A percentile compares a stretch with the other conserved stretches of the same genome.
These are phyloP conservation scores for Margarornis squamiger DNA, from an alignment of 2,797 vertebrate species.

Conservation along the genomic window DNA sequence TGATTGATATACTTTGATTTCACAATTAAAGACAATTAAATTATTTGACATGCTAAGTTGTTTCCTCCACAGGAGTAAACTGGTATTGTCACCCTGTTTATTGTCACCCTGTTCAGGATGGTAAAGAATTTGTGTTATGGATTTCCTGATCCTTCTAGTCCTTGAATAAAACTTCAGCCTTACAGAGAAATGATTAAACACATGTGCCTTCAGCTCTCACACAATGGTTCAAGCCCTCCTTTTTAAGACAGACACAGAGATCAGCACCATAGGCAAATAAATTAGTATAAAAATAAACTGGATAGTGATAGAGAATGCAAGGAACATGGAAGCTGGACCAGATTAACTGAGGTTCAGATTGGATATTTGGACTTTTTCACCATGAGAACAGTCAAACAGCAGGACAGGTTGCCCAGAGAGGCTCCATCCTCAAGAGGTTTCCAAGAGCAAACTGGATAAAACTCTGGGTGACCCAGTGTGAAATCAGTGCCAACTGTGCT, in stretches of 20 bases:
- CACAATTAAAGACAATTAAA: conserved; percentile 22
- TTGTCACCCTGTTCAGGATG: not conserved
- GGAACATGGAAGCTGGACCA: not conserved
- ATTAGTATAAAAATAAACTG: not conserved
- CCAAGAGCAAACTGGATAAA: not conserved
- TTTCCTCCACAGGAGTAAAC: not conserved
- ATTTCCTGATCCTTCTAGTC: not conserved
- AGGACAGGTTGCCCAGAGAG: not conserved
- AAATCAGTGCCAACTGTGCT: not conserved
- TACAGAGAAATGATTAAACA: not conserved
- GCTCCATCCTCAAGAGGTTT: not conserved
- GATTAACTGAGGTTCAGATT: not conserved
- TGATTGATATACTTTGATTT: not conserved
- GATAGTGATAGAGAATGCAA: not conserved
- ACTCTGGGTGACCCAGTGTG: not conserved
- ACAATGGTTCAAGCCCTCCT: not conserved
- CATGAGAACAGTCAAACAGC: not conserved
- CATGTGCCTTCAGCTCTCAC: not conserved
- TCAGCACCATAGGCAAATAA: not conserved
- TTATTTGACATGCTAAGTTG: not conserved
- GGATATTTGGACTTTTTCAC: not conserved
- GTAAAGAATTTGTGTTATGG: not conserved
- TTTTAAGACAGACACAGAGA: not conserved
- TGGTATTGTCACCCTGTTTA: not conserved
- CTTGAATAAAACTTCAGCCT: not conserved